Conservation (phyloP, 2,797 vertebrate genomes). For the Amblyopsis hoosieri region DNA sequence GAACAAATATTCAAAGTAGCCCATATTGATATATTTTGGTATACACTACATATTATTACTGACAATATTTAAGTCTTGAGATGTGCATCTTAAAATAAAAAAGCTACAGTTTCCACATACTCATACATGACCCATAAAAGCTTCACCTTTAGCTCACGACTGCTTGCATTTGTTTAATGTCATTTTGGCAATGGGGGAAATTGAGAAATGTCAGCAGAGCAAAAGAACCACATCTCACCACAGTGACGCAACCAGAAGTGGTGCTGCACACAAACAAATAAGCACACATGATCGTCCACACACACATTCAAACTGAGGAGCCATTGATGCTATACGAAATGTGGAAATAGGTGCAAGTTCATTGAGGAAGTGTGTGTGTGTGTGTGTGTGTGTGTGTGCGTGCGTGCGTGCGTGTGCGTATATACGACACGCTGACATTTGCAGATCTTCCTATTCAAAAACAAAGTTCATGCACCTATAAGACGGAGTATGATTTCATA, state of each 20-base stretch:
- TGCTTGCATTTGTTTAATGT: conserved; percentile 48
- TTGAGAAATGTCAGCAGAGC: conserved; percentile 46
- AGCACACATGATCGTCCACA: conserved; percentile 8
- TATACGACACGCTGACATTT: not conserved
- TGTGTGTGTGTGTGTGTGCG: not conserved
- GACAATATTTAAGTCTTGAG: no score
- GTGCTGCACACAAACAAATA: conserved; percentile 7
- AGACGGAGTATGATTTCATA: not conserved
- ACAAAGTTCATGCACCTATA: not conserved
- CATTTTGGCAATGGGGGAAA: conserved; percentile 36
- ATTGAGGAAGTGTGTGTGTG: not conserved
- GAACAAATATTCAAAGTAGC: no score
- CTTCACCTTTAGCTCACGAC: conserved; percentile 53
- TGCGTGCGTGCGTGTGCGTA: not conserved
- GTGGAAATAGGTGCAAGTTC: not conserved
- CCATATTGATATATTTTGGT: no score
- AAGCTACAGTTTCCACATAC: conserved; percentile 17
- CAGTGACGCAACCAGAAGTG: conserved; percentile 58
- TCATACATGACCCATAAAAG: conserved; percentile 11
- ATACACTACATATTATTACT: no score
- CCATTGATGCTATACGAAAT: no score
- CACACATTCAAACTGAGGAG: not conserved
- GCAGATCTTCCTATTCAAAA: not conserved
- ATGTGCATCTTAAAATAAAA: no score
- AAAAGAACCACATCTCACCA: conserved; percentile 66